These are phyloP conservation scores for Semicossyphus pulcher DNA, from an alignment of 2,113 vertebrate species.

Conservation along the genomic window DNA sequence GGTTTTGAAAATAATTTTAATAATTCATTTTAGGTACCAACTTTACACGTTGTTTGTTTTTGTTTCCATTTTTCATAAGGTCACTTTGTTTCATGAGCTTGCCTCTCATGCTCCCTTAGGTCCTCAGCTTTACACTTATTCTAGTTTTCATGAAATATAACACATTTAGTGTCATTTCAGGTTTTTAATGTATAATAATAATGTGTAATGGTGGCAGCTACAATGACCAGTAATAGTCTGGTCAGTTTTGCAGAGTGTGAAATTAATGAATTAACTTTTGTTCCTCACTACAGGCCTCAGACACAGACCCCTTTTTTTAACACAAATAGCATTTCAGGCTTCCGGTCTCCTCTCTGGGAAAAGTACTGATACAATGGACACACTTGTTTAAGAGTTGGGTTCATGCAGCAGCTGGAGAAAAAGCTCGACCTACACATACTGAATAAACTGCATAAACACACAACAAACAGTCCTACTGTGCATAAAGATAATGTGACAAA, in stretches of 20 bases:
- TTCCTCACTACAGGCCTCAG: not conserved
- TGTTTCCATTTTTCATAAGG: slow-evolving; percentile 9
- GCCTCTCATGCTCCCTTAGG: not conserved
- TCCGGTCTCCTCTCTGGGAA: slow-evolving; percentile 1
- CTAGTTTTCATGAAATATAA: not conserved
- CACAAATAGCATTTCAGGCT: slow-evolving; percentile 13
- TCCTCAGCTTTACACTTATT: not conserved
- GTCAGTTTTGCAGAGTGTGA: not conserved
- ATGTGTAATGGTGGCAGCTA: not conserved
- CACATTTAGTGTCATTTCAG: not conserved
- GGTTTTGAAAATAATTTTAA: not conserved
- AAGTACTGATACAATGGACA: not conserved
- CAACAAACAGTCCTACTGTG: no score
- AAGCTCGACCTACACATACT: no score
- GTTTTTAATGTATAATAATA: not conserved
- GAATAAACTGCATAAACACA: not conserved
- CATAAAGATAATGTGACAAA: not conserved
- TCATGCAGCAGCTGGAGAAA: slow-evolving; percentile 19
- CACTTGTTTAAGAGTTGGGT: no score
- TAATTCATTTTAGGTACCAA: slow-evolving; percentile 15
- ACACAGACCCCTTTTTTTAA: not conserved
- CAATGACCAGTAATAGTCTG: not conserved
- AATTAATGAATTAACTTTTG: not conserved
- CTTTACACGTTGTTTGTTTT: slow-evolving; percentile 13
- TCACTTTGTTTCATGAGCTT: not conserved